Base-by-base conservation (phyloP, 2,113 vertebrate genomes). In the Mus spicilegus region DNA sequence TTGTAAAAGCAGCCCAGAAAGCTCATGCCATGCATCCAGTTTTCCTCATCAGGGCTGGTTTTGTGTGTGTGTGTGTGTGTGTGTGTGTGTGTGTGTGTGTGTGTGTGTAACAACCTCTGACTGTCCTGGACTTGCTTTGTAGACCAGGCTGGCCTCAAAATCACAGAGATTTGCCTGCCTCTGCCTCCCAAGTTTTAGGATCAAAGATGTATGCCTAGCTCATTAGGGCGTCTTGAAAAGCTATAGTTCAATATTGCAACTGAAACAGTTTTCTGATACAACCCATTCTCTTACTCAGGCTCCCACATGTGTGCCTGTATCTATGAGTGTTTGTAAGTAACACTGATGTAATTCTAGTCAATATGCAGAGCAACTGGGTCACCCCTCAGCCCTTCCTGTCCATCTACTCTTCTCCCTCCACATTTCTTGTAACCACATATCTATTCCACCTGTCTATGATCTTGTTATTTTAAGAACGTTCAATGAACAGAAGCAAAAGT, bases 391-490 rank as follows among this genome's bases (percentile, higher is more conserved):
- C 4, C 9, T 4, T 36, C 1, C 16, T 19, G 14, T 7, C 56
- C 1, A 7, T 24, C 58, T 51, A 19, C 77, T 89, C 39, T 16
- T 76, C 49, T 75, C 46, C 26, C 70, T 61, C 39, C 28, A 46
- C 0, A 49, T 56, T 1, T 0, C 13, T 46, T 58, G 24, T 2
- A 36, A 70, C n/a, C 42, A 39, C 69, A 73, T 80, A 4, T 65
- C 77, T 85, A 14, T 36, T 90, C 42, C 33, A 22, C 24, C 11
- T 33, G 10, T 73, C 39, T 69, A 39, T 12, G 87, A 26, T 91
- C 58, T 65, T 81, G 5, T 39, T 65, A 77, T 89, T 95, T 92
- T 58, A 20, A 77, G 84, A 49, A 86, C 30, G n/a, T 49, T n/a
- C 75, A 82, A 0, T 56, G n/a, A 65, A 58, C 73, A 42, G 73